Evolutionary conservation across 23 tunicate species (phyloP), one percentile per base, ranked within the genome.

Genomic region (Trididemnum clinides): DNA sequence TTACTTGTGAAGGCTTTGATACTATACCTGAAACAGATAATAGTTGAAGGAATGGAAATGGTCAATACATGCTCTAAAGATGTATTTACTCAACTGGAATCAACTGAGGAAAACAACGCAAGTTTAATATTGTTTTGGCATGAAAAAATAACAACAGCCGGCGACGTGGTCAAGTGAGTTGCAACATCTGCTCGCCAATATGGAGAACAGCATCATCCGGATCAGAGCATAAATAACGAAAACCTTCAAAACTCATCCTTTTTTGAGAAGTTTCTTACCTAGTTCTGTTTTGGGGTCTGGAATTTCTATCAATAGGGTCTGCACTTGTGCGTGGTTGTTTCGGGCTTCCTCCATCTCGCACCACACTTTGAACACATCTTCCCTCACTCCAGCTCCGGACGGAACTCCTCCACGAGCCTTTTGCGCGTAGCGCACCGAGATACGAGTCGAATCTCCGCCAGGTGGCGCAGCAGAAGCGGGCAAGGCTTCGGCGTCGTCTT

Each of bases 351-450:
- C 98, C 79, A 85, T 57, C 77, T 94, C 94, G 2, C 39, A 33
- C 98, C 98, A 94, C 27, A 94, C 72, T 23, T 86, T 50, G 73
- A 86, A 89, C 39, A 94, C 90, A 50, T 94, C 98, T 34, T 94
- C 98, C 33, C 98, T 54, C 39, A 94, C 98, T 12, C 98, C 98
- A 7, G 97, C 77, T 3, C 97, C 97, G 20, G 90, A 73, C 0
- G 97, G 97, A 4, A 92, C 26, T 22, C 97, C 97, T 23, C 97
- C 97, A 4, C 82, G 72, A 5, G 97, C 72, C 77, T 82, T 92
- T 74, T 92, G 97, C 1, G 88, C 79, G 23, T 87, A 71, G 30
- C 90, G 81, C 51, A 81, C 87, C 2, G 87, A 82, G 1, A 90
- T 81, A 20, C 90, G 82, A 38, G 19, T 49, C 10, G 81, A 82